Evolutionary conservation across 2,888 invertebrate genomes (phyloP).

Genomic region (Philereme vetulata): DNA sequence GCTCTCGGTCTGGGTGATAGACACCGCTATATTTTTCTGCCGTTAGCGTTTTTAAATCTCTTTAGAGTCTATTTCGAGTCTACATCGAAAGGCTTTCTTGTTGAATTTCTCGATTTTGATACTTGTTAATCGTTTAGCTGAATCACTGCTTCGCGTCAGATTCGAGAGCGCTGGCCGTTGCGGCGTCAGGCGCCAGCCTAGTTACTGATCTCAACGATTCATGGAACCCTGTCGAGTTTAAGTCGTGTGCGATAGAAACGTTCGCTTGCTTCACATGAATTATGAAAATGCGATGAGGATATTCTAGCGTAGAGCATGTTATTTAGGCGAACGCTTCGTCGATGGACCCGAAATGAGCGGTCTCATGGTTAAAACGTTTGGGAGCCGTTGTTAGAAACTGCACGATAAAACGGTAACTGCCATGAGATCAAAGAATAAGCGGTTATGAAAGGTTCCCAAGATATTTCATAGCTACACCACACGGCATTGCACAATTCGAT

Average conservation of each 20-base stretch:
- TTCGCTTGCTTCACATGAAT: constrained; percentile 10
- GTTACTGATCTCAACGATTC: constrained; percentile 66
- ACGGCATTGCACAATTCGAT: constrained; percentile 69
- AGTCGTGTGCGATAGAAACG: constrained; percentile 11
- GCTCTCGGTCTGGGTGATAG: constrained; percentile 67
- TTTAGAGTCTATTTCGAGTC: constrained; percentile 53
- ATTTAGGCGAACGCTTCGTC: constrained; percentile 75
- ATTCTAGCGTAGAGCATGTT: constrained; percentile 39
- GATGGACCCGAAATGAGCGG: constrained; percentile 68
- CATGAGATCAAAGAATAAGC: constrained; percentile 31
- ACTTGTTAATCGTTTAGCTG: constrained; percentile 48
- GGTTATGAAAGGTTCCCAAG: constrained; percentile 58
- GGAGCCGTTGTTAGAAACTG: constrained; percentile 64
- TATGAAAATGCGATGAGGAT: constrained; percentile 24
- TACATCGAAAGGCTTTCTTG: constrained; percentile 63
- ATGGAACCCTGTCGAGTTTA: constrained; percentile 44
- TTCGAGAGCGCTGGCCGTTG: constrained; percentile 69
- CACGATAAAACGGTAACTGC: constrained; percentile 54
- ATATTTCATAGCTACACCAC: constrained; percentile 47
- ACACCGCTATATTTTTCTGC: constrained; percentile 54
- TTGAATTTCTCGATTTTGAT: constrained; percentile 51
- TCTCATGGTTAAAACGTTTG: constrained; percentile 71
- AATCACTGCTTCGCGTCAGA: constrained; percentile 54
- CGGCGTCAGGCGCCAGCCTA: constrained; percentile 66
- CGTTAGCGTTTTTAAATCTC: constrained; percentile 57